These are phyloP conservation scores for Lepisosteus oculatus DNA, from an alignment of 2,113 vertebrate species.

Conservation along the genomic window DNA sequence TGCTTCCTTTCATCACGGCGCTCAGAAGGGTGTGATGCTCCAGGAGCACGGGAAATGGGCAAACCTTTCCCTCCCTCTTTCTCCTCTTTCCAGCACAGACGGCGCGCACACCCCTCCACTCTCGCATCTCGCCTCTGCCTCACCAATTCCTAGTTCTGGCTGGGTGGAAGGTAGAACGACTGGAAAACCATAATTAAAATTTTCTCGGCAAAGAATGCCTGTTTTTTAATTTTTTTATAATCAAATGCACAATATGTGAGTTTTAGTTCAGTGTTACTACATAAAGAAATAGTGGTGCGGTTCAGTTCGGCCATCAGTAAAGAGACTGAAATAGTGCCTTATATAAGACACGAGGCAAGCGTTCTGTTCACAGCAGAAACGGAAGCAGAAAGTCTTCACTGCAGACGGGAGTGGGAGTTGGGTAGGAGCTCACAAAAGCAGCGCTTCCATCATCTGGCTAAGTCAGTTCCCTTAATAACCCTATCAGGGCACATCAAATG, in stretches of 20 bases:
- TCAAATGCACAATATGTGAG: too few species aligned
- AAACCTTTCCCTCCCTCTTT: slow-evolving; percentile 34
- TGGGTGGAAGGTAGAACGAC: neutral
- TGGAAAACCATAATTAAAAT: too few species aligned
- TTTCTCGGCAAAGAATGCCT: too few species aligned
- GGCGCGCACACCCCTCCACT: neutral
- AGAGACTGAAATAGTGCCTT: too few species aligned
- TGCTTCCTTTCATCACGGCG: slow-evolving; percentile 52
- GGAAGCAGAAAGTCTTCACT: neutral
- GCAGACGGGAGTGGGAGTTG: neutral
- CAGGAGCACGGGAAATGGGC: slow-evolving; percentile 29
- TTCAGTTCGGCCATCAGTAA: too few species aligned
- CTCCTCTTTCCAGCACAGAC: slow-evolving; percentile 3
- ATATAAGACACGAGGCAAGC: neutral
- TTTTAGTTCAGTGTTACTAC: too few species aligned
- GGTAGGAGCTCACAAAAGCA: neutral
- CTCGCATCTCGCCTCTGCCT: slow-evolving; percentile 14
- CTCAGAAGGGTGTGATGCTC: slow-evolving; percentile 12
- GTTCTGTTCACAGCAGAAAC: neutral
- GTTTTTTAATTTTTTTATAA: too few species aligned
- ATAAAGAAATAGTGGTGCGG: too few species aligned
- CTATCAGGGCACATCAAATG: too few species aligned
- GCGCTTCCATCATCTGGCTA: neutral
- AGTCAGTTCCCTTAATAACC: too few species aligned
- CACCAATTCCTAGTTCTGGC: slow-evolving; percentile 24